Evolutionary conservation across 2,797 vertebrate species (phyloP).

Genomic region (Semaprochilodus insignis): DNA sequence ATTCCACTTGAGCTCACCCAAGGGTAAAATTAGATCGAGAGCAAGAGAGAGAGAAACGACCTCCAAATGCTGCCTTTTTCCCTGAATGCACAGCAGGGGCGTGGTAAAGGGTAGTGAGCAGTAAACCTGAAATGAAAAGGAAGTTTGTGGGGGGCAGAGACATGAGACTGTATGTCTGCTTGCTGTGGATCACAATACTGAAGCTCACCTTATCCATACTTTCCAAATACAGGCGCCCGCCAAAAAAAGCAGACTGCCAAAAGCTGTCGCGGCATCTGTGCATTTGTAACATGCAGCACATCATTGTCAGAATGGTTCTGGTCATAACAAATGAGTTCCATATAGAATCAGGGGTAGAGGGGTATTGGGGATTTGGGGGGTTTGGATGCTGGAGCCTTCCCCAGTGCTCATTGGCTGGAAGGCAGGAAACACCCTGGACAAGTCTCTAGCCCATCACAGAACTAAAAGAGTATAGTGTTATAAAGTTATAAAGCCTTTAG

Average conservation of each 20-base stretch:
- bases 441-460: too few species aligned
- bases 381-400: too few species aligned
- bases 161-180: background rate
- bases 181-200: background rate
- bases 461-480: too few species aligned
- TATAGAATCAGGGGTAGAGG: too few species aligned
- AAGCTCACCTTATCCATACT: background rate
- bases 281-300: background rate
- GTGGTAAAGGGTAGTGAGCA: slow-evolving; percentile 62
- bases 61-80: slow-evolving; percentile 72
- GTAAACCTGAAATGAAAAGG: slow-evolving; percentile 70
- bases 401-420: too few species aligned
- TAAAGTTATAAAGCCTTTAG: too few species aligned
- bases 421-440: too few species aligned
- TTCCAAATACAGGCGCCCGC: background rate
- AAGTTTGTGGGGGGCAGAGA: background rate
- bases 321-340: too few species aligned
- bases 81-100: slow-evolving; percentile 64
- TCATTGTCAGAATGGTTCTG: too few species aligned
- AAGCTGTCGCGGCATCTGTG: background rate
- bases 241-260: background rate
- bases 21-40: slow-evolving; percentile 81
- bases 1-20: slow-evolving; percentile 78
- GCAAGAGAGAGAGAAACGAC: slow-evolving; percentile 72
- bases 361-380: too few species aligned